Conservation (phyloP, 2,113 vertebrate genomes). For the Ploceus nigricollis region DNA sequence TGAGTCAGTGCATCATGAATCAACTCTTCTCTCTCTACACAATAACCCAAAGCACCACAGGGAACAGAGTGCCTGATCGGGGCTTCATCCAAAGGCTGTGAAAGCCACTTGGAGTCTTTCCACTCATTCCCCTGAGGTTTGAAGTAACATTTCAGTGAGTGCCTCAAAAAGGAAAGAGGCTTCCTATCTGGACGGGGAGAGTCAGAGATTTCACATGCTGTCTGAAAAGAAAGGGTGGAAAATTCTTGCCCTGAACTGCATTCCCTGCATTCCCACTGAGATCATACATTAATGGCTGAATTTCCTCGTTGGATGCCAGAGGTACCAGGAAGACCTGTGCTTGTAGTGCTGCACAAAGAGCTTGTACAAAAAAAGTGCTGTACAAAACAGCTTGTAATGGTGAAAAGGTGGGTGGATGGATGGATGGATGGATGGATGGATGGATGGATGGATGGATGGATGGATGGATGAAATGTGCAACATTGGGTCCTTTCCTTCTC, state of each 20-base stretch:
- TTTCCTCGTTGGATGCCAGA: background rate
- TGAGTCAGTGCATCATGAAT: constrained; percentile 26
- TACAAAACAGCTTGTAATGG: background rate
- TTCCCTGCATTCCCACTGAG: background rate
- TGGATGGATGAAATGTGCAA: background rate
- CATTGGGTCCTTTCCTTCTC: background rate
- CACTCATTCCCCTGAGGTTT: background rate
- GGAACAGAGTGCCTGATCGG: background rate
- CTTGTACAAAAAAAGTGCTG: no score
- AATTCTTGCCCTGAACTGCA: background rate
- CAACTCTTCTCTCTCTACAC: background rate
- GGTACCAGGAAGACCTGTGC: background rate
- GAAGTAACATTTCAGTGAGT: background rate
- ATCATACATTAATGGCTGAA: background rate
- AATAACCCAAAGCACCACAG: background rate
- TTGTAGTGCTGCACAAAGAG: background rate
- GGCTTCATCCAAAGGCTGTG: background rate
- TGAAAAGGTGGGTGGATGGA: background rate
- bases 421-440: background rate
- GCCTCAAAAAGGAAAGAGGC: background rate
- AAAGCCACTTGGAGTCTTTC: constrained; percentile 6
- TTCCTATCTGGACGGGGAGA: background rate
- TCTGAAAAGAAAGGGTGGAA: background rate
- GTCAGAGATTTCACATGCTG: background rate
- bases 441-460: background rate